Percentiles rank a stretch among this genome's conserved stretches.
phyloP scores from a whole-genome alignment of 2,113 vertebrate species.

The Corythoichthys haematopterus region DNA sequence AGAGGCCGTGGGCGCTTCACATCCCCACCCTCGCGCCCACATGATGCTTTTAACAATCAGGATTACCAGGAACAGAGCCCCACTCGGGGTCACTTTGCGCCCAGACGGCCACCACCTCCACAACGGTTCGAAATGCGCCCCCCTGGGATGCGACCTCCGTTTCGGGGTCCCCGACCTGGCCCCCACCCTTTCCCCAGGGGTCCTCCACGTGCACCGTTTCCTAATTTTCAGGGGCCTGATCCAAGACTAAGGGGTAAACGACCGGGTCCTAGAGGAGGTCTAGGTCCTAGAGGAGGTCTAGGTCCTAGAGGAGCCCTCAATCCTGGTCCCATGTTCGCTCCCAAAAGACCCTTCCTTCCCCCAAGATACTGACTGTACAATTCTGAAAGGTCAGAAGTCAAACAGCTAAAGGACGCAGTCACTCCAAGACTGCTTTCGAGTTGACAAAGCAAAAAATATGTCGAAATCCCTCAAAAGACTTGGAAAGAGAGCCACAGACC shows the following conservation, averaged over 20 bases:
- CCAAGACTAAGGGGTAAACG: slow-evolving; percentile 77
- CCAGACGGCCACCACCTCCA: slow-evolving; percentile 33
- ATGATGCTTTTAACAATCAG: slow-evolving; percentile 51
- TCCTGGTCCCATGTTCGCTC: slow-evolving; percentile 78
- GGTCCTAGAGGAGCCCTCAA: neutral
- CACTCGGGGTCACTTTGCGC: slow-evolving; percentile 33
- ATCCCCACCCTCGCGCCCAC: slow-evolving; percentile 41
- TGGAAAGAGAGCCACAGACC: slow-evolving; percentile 3
- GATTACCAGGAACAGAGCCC: slow-evolving; percentile 50
- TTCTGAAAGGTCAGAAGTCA: neutral
- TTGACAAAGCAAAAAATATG: neutral
- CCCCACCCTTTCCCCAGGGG: slow-evolving; percentile 51
- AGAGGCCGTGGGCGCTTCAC: slow-evolving; percentile 33
- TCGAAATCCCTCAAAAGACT: neutral
- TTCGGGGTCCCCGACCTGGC: slow-evolving; percentile 37
- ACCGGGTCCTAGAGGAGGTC: neutral
- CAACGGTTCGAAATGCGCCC: slow-evolving; percentile 41
- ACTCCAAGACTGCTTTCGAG: neutral
- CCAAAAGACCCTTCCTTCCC: slow-evolving; percentile 84
- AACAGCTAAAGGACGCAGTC: neutral
- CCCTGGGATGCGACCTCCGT: slow-evolving; percentile 41
- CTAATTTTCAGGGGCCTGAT: slow-evolving; percentile 75
- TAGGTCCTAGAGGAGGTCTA: neutral
- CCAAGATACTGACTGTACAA: slow-evolving; percentile 78
- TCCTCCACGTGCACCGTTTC: slow-evolving; percentile 45